A percentile compares a stretch with the other conserved stretches of the same genome.
Conservation (phyloP, 2,888 invertebrate genomes). For the Prosopocoilus inquinatus region DNA sequence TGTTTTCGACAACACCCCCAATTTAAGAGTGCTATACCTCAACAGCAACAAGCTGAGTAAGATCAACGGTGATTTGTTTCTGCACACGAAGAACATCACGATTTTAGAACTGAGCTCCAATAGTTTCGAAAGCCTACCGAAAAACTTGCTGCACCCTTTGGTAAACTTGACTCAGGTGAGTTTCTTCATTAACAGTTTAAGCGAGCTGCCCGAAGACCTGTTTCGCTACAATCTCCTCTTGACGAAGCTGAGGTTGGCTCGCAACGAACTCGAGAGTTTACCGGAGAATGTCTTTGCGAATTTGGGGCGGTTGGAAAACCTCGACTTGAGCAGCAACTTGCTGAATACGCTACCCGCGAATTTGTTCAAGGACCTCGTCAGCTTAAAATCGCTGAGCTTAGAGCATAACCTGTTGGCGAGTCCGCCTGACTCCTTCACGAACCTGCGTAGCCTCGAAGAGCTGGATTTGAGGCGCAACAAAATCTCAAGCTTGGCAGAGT, state of each 20-base stretch:
- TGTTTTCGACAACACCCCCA: not conserved
- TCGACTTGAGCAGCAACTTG: slow-evolving; percentile 18
- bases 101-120: slow-evolving; percentile 70
- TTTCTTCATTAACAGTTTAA: not conserved
- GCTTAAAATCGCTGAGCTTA: slow-evolving; percentile 13
- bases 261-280: not conserved
- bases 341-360: slow-evolving; percentile 6
- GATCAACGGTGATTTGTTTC: slow-evolving; percentile 62
- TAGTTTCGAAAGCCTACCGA: slow-evolving; percentile 60
- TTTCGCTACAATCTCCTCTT: slow-evolving; percentile 4
- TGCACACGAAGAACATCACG: slow-evolving; percentile 60
- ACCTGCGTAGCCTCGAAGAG: not conserved
- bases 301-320: slow-evolving; percentile 3
- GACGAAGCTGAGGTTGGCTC: not conserved
- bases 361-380: slow-evolving; percentile 12
- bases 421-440: not conserved
- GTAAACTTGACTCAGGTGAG: slow-evolving; percentile 59
- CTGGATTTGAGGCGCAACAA: slow-evolving; percentile 4
- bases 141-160: slow-evolving; percentile 61
- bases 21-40: slow-evolving; percentile 12
- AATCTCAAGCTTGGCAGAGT: not conserved
- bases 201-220: slow-evolving; percentile 2
- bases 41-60: slow-evolving; percentile 31
- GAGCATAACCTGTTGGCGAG: slow-evolving; percentile 9
- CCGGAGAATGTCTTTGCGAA: slow-evolving; percentile 5